Evolutionary conservation across 2,113 vertebrate species (phyloP), one percentile per base, ranked within the genome.

Genomic region (Meriones unguiculatus): DNA sequence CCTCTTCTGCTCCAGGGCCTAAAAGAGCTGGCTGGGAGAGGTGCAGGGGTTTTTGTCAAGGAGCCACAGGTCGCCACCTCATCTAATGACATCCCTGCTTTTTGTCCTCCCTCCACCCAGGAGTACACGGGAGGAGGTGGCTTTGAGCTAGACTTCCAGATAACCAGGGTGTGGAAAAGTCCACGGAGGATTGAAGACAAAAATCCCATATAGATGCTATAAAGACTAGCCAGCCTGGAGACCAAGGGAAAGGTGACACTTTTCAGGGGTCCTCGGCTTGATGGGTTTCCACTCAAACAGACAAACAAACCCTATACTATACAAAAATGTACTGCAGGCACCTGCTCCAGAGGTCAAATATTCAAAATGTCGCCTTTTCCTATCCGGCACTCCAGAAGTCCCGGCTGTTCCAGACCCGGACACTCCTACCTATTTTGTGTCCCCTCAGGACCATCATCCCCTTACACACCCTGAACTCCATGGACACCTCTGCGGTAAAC

Each of bases 81-180:
- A 41, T 85, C 90, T 96, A 92, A 96, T 96, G 76, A 94, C 89
- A 96, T 85, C 84, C 50, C 93, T 91, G 78, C 80, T 93, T 41
- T 89, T 70, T 69, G 77, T 94, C 94, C 52, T 89, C 67, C 41
- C 82, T 85, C 67, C 69, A 75, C 90, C 93, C 97, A 77, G 93
- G 91, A 88, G 87, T 89, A 82, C 30, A 32, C 3, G 4, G 64
- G 82, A 54, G 62, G 76, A 92, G n/a, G 78, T 50, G 64, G 8
- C 65, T 92, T 95, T 59, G 64, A 90, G 76, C 35, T 64, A 59
- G 93, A 72, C 46, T 87, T 96, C 70, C 93, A 86, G 76, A 72
- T 13, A 67, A 73, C 62, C 54, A 24, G 15, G 75, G 64, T 35
- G 11, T 54, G 30, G 6, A 91, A 76, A 76, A 90, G 7, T 62